Conservation (phyloP, 64 coral and sea anemone species). For the Dendrophyllia cribrosa region DNA sequence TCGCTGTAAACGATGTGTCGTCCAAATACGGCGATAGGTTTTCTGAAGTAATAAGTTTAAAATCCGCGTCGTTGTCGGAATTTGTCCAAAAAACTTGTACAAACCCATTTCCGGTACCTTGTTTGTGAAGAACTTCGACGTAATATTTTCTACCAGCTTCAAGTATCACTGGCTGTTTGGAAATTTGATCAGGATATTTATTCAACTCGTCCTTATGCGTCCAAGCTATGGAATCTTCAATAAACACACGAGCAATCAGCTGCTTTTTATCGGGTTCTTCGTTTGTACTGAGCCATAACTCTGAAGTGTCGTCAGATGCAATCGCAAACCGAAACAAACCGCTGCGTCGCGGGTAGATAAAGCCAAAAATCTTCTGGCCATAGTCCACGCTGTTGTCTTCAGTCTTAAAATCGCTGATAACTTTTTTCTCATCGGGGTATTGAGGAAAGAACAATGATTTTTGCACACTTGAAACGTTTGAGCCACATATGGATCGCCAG, state of each 20-base stretch:
- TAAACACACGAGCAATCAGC: slow-evolving; percentile 56
- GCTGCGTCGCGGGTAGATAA: slow-evolving; percentile 37
- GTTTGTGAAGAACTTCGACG: slow-evolving; percentile 63
- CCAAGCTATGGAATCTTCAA: background rate
- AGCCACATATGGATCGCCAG: background rate
- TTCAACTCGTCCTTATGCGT: slow-evolving; percentile 26
- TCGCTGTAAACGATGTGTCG: background rate
- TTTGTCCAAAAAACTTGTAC: slow-evolving; percentile 14
- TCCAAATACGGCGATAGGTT: background rate
- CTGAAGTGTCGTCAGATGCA: slow-evolving; percentile 70
- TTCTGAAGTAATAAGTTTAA: background rate
- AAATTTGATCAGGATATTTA: slow-evolving; percentile 64
- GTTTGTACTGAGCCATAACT: slow-evolving; percentile 75
- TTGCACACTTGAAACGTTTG: background rate
- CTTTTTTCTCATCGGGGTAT: slow-evolving; percentile 1
- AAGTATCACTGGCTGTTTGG: slow-evolving; percentile 9
- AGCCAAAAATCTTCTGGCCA: slow-evolving; percentile 51
- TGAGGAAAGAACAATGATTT: background rate
- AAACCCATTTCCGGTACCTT: background rate
- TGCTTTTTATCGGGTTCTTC: slow-evolving; percentile 46
- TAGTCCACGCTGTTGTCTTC: background rate
- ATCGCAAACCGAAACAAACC: slow-evolving; percentile 58
- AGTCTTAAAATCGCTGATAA: background rate
- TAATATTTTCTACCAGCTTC: slow-evolving; percentile 52
- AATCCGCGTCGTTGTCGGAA: background rate